Base-by-base conservation (phyloP, 2,113 vertebrate species). In the Lucifuga dentata region DNA sequence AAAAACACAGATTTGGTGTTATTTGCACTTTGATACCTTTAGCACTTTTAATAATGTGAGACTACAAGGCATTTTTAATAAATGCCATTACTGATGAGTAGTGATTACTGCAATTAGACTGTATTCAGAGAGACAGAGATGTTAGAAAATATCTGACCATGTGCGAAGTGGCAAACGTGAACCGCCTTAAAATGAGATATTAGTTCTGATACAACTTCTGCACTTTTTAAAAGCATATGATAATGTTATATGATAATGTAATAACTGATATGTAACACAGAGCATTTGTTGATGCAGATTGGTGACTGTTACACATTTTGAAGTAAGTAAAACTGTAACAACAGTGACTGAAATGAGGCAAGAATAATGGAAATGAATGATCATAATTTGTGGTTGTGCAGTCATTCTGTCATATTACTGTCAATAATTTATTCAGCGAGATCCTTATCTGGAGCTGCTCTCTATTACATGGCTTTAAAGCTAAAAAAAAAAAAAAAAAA, bases 341-440 rank as follows among this genome's bases (percentile, higher is more conserved):
- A 58, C 32, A 49, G 15, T 19, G 3, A 29, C 46, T 13, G 17
- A 29, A 45, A 35, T 32, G n/a, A 58, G 35, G 41, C 16, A 44
- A 45, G 50, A 32, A 11, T 49, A 39, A 52, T 16, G 16, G 9
- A 46, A 61, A 63, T 19, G 12, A 29, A 29, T n/a, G 5, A 63
- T 49, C 24, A 45, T 2, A 65, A 45, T 40, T 16, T 66, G 13
- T 57, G 13, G 24, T 74, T 68, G 52, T 78, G 35, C 41, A 72
- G 57, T 80, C 29, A 74, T 55, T 36, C 43, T 21, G 38, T 60
- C 36, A 50, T 20, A 48, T 32, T 32, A 81, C 49, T 70, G 40
- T 75, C 56, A 77, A 74, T 81, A 79, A 68, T 26, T 77, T 84
- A 66, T 65, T 67, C 48, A 66, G 78, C 35, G 49, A 56, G 48